These are phyloP conservation scores for Hoplostethus atlanticus DNA, from an alignment of 2,797 vertebrate species.

Conservation along the genomic window DNA sequence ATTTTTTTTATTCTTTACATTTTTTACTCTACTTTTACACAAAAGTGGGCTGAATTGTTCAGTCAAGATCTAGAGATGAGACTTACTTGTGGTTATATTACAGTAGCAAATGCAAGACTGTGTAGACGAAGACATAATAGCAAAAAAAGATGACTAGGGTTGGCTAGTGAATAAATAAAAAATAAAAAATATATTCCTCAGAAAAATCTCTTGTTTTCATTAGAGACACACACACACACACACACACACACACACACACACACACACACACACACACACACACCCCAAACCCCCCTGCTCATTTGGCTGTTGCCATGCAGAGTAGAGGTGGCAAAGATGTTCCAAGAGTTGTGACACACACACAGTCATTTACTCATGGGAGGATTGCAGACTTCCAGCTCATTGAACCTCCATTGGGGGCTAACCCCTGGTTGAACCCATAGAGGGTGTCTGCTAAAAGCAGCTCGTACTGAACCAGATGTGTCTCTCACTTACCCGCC, in stretches of 20 bases:
- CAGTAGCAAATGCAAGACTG: not conserved
- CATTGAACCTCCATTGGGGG: conserved; percentile 55
- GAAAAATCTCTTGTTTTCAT: not conserved
- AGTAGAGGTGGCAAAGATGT: conserved; percentile 37
- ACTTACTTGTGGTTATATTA: no score
- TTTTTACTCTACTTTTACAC: no score
- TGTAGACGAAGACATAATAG: not conserved
- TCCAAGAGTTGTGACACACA: conserved; percentile 24
- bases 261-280: no score
- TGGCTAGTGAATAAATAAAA: no score
- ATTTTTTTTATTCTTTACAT: no score
- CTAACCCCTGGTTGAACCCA: conserved; percentile 65
- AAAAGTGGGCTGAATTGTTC: no score
- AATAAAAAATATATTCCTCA: not conserved
- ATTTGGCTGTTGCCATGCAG: conserved; percentile 70
- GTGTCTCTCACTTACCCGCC: conserved; percentile 13
- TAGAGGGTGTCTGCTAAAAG: conserved; percentile 29
- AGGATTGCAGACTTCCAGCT: conserved; percentile 51
- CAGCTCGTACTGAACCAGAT: conserved; percentile 39
- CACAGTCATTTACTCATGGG: conserved; percentile 32
- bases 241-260: no score
- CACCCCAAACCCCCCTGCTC: conserved; percentile 27
- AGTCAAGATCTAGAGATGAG: no score
- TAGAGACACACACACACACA: not conserved
- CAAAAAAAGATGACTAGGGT: not conserved